Base-by-base conservation (phyloP, 2,888 invertebrate genomes). In the Mimachlamys varia region DNA sequence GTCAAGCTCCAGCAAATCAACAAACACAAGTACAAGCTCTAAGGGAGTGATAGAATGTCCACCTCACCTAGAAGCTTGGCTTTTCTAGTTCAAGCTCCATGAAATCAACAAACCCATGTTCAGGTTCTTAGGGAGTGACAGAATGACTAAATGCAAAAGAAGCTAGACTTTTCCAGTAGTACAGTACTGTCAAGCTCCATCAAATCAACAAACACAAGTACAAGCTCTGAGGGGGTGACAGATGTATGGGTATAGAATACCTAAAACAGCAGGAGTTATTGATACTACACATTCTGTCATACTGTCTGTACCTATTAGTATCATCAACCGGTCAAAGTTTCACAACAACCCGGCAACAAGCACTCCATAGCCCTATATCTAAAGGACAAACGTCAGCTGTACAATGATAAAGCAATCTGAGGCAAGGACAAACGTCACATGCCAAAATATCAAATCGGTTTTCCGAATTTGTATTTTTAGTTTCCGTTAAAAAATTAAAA, bases 291-390 rank as follows among this genome's bases (percentile, higher is more conserved):
- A 22, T 58, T 58, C 33, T 5, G 76, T 58, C 58, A n/a, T 58
- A 58, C n/a, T n/a, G 22, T 53, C 53, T 76, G 76, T 27, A 76
- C 76, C 27, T 76, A 22, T 1, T 76, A 33, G 33, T 33, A 76
- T 76, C 33, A 33, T 76, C 76, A 76, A 7, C 76, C 33, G 76
- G 76, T 76, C 76, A 76, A 76, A 76, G 76, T 76, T 76, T 76
- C 76, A 27, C 76, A 76, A 76, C 76, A 76, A 19, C 58, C n/a
- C 4, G 58, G n/a, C 22, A 58, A 76, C 76, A 22, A 27, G 27
- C 76, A 76, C 10, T 33, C 33, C 7, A 1, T 13, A 15, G 27
- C 33, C 27, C 27, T 76, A 27, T 76, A 76, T 76, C 76, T 58
- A 53, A 53, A 53, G 53, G 27, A 33, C 76, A 76, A 76, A 76